These are phyloP conservation scores for Tetraodon nigroviridis DNA, from an alignment of 2,113 vertebrate species.

Conservation along the genomic window DNA sequence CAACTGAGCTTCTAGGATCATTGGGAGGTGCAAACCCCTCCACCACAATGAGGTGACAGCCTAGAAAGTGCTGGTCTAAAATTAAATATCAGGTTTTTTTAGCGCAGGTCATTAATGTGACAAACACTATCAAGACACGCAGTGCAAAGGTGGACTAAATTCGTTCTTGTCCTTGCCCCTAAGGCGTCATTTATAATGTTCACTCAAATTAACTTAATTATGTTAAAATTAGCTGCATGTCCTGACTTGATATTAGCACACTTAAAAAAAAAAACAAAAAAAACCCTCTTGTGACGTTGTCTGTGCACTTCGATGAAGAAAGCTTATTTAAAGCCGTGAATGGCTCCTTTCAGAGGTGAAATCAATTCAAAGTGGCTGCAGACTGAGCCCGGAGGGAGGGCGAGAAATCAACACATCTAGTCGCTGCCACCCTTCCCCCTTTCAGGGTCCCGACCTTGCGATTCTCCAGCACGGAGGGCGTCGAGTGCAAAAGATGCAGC, in stretches of 20 bases:
- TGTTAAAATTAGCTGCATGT: background rate
- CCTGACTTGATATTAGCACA: constrained; percentile 5
- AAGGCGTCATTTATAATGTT: too few relatives aligned
- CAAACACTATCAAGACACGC: too few relatives aligned
- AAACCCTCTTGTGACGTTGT: constrained; percentile 36
- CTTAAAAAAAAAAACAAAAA: constrained; percentile 40
- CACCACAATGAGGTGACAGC: too few relatives aligned
- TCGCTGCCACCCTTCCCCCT: constrained; percentile 62
- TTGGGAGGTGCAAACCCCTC: too few relatives aligned
- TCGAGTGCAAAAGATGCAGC: background rate
- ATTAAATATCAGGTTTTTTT: too few relatives aligned
- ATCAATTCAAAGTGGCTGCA: constrained; percentile 34
- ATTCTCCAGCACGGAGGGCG: background rate
- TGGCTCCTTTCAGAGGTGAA: constrained; percentile 59
- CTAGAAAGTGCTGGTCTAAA: too few relatives aligned
- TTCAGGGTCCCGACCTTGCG: constrained; percentile 33
- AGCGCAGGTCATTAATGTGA: too few relatives aligned
- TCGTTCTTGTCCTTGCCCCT: too few relatives aligned
- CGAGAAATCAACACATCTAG: constrained; percentile 22
- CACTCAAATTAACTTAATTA: too few relatives aligned
- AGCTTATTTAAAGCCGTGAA: constrained; percentile 48
- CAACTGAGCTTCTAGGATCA: too few relatives aligned
- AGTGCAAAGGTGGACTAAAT: too few relatives aligned
- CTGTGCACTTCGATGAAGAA: constrained; percentile 34
- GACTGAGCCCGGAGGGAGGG: constrained; percentile 11